Percentiles rank a stretch among this genome's conserved stretches.
phyloP scores from a whole-genome alignment of 2,113 vertebrate genomes.

The Poeciliopsis retropinna region DNA sequence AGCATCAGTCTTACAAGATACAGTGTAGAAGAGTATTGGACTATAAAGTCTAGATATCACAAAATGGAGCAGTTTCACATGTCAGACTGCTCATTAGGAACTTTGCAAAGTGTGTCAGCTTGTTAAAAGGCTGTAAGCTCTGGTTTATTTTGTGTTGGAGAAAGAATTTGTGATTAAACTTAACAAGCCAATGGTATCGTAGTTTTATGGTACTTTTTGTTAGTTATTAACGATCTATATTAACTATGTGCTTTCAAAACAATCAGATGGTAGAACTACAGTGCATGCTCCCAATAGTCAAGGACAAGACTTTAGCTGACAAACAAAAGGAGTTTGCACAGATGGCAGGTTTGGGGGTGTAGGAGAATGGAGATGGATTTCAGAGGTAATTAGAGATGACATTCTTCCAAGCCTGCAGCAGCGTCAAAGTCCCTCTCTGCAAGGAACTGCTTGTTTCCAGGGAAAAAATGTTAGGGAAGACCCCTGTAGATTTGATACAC shows the following conservation, averaged over 20 bases:
- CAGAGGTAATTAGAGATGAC: slow-evolving; percentile 68
- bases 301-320: slow-evolving; percentile 43
- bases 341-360: slow-evolving; percentile 40
- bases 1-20: not conserved
- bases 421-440: slow-evolving; percentile 58
- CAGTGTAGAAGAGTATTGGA: not conserved
- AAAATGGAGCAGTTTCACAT: not conserved
- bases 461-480: slow-evolving; percentile 51
- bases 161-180: not conserved
- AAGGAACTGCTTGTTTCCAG: slow-evolving; percentile 40
- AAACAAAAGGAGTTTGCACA: slow-evolving; percentile 47
- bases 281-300: slow-evolving; percentile 11
- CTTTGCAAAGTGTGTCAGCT: not conserved
- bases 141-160: not conserved
- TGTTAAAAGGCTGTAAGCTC: not conserved
- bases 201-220: not conserved
- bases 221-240: not conserved
- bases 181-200: not conserved
- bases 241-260: not conserved
- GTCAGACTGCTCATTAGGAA: not conserved
- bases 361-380: slow-evolving; percentile 59
- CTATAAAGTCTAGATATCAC: not conserved
- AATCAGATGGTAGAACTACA: not conserved
- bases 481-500: slow-evolving; percentile 34
- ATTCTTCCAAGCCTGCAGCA: slow-evolving; percentile 52